phyloP scores from a whole-genome alignment of 1,140 invertebrate species.

The Dryas iulia region DNA sequence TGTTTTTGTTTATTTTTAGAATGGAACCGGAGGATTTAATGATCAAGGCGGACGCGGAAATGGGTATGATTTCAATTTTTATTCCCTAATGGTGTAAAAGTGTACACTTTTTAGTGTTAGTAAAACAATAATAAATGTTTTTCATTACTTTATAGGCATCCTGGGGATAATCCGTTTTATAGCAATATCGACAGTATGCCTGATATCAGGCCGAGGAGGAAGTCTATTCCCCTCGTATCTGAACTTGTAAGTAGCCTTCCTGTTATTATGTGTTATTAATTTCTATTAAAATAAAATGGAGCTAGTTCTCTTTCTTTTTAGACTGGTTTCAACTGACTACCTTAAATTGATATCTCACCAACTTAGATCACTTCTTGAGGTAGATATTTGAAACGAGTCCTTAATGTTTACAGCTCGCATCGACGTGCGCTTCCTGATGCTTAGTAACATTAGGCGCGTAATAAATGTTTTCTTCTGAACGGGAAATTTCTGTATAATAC shows the following conservation, averaged over 20 bases:
- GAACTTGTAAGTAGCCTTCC: constrained; percentile 94
- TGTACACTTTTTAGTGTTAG: too few relatives aligned
- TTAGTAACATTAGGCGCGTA: constrained; percentile 78
- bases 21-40: constrained; percentile 87
- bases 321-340: constrained; percentile 69
- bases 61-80: constrained; percentile 80
- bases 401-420: constrained; percentile 73
- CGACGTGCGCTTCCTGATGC: constrained; percentile 73
- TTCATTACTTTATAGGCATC: constrained; percentile 83
- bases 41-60: constrained; percentile 88
- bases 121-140: background rate
- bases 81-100: background rate
- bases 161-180: constrained; percentile 98
- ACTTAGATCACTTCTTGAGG: constrained; percentile 34
- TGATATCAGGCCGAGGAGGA: constrained; percentile 96
- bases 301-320: constrained; percentile 56
- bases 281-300: constrained; percentile 49
- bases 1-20: constrained; percentile 88
- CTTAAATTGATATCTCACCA: constrained; percentile 27
- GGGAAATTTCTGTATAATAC: constrained; percentile 58
- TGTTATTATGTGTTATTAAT: constrained; percentile 30
- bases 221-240: constrained; percentile 98
- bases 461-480: constrained; percentile 78
- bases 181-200: constrained; percentile 99
- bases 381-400: constrained; percentile 72